Percentiles rank a stretch among this genome's conserved stretches.
These are phyloP conservation scores for Andrena chrysosceles DNA, from an alignment of 2,888 invertebrate genomes.

Conservation along the genomic window DNA sequence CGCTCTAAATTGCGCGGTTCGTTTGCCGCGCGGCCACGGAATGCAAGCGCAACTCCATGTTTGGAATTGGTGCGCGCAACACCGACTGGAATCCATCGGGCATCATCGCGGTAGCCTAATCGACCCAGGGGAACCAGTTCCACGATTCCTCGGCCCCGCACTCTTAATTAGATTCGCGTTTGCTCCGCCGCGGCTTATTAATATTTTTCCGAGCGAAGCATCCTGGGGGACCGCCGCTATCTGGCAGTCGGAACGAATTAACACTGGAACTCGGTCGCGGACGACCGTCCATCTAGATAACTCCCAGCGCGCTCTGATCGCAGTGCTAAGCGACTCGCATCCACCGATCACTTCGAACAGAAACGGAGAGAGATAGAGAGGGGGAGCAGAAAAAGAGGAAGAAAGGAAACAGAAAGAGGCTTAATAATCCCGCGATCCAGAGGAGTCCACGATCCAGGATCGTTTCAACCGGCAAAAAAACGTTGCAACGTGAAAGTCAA, in stretches of 20 bases:
- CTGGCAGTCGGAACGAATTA: conserved; percentile 49
- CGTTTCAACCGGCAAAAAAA: conserved; percentile 4
- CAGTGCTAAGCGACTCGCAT: neutral
- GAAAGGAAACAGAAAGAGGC: neutral
- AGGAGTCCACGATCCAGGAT: neutral
- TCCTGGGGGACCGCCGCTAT: conserved; percentile 19
- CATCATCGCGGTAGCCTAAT: conserved; percentile 47
- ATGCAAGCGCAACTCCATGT: conserved; percentile 23
- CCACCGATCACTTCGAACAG: neutral
- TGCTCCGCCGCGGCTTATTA: conserved; percentile 24
- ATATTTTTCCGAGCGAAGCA: conserved; percentile 37
- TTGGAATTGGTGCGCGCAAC: conserved; percentile 8
- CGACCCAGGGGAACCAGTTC: conserved; percentile 43
- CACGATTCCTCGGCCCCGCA: conserved; percentile 23
- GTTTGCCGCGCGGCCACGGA: neutral
- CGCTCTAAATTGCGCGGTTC: neutral
- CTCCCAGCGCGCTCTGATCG: neutral
- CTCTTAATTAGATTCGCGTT: conserved; percentile 59
- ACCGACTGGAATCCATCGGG: neutral
- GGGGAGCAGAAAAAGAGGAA: too few species aligned
- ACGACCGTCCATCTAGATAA: conserved; percentile 51
- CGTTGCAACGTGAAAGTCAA: conserved; percentile 42
- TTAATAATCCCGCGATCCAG: conserved; percentile 24
- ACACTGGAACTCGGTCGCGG: conserved; percentile 50
- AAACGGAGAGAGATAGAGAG: neutral